Conservation (phyloP, 2,888 invertebrate species). For the Helleia helle region DNA sequence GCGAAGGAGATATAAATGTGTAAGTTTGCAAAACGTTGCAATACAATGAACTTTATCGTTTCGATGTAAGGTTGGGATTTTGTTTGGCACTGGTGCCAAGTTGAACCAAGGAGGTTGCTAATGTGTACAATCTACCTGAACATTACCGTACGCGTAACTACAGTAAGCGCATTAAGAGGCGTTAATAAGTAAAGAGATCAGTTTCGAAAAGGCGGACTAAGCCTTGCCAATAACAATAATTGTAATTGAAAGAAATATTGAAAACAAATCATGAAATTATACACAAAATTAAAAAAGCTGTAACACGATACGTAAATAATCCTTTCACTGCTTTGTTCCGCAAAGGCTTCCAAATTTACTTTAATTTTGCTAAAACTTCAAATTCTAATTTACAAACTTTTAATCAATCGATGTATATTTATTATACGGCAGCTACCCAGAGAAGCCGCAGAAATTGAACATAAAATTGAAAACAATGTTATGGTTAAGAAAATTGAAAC, state of each 20-base stretch:
- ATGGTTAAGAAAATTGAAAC: constrained; percentile 7
- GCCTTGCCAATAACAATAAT: too few species aligned
- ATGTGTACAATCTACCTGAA: constrained; percentile 11
- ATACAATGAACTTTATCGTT: background rate
- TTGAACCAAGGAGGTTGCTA: constrained; percentile 7
- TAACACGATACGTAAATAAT: too few species aligned
- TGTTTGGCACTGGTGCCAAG: background rate
- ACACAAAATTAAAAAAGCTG: too few species aligned
- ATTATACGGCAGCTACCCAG: too few species aligned
- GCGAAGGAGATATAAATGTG: constrained; percentile 11
- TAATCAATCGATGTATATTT: too few species aligned
- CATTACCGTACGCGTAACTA: background rate
- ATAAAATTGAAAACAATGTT: constrained; percentile 6
- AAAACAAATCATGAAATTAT: too few species aligned
- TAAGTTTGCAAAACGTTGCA: background rate
- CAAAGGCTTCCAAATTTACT: too few species aligned
- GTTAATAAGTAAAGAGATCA: constrained; percentile 7
- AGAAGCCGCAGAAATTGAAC: too few species aligned
- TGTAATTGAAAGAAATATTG: too few species aligned
- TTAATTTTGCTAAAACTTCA: too few species aligned
- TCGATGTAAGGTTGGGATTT: background rate
- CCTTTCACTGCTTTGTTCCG: too few species aligned
- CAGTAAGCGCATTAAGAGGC: background rate
- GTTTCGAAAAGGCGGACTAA: background rate
- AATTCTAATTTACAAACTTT: too few species aligned